Base-by-base conservation (phyloP, 2,113 vertebrate genomes). In the Cottus gobio region DNA sequence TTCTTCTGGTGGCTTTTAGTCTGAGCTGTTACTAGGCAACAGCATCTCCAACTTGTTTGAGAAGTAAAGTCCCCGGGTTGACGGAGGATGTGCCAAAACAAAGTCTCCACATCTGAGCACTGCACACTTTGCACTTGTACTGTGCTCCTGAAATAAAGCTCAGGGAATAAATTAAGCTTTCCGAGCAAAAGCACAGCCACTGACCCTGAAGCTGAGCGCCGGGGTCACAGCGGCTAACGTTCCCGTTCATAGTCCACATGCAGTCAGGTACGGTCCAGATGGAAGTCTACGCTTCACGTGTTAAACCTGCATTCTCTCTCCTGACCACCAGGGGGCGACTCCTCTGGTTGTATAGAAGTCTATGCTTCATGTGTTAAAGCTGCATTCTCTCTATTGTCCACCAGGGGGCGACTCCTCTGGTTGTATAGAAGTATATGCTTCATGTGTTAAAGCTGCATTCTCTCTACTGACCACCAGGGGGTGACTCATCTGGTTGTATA, bases 21-120 rank as follows among this genome's bases (percentile, higher is more conserved):
- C 58, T 61, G n/a, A 70, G 34, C 50, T 77, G 74, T 81, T 81
- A 15, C 83, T 73, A 81, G 50, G 74, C 58, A 85, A 82, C 69
- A 52, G 79, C 54, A 44, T 66, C 22, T 54, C 30, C 60, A 44
- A 24, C 54, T 30, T 71, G 60, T 68, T 42, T 72, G 46, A 39
- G 24, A 57, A 34, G 62, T 31, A 74, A 48, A 63, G 36, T 52
- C 36, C 30, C 9, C 13, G 11, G 63, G 36, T 26, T 63, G 30
- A 48, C 0, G 9, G 66, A 61, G 30, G 54, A n/a, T 10, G 16
- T 7, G 54, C 44, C 44, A 73, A 44, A 26, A 50, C 22, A 34
- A 71, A 71, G 34, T 66, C 57, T 71, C 16, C 48, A 37, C 48
- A 56, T 64, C 24, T 16, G 61, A 52, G 31, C 56, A 10, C 31